A percentile compares a stretch with the other conserved stretches of the same genome.
Conservation (phyloP, 2,888 invertebrate genomes). For the Tanaodytes sp. region DNA sequence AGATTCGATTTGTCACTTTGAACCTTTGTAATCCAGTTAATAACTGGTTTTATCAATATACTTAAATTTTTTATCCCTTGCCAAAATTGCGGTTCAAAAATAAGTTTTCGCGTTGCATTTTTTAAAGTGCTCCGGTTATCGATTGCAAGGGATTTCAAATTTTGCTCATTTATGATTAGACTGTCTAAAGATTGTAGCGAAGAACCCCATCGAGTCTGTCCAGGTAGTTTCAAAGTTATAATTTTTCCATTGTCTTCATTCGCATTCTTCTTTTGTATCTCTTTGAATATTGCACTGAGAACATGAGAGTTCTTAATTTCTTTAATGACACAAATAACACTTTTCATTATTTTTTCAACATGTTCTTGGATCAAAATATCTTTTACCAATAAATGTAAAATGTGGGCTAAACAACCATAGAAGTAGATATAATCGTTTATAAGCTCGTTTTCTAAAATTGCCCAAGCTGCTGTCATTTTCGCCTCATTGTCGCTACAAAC, state of each 20-base stretch:
- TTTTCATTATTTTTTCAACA: slow-evolving; percentile 44
- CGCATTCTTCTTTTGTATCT: slow-evolving; percentile 46
- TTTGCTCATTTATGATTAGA: slow-evolving; percentile 54
- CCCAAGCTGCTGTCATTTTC: slow-evolving; percentile 49
- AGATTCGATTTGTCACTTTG: slow-evolving; percentile 14
- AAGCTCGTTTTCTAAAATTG: slow-evolving; percentile 55
- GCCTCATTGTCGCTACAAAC: slow-evolving; percentile 59
- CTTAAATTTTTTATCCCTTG: slow-evolving; percentile 10
- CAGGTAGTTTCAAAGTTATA: slow-evolving; percentile 53
- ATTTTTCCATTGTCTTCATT: neutral
- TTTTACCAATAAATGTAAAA: slow-evolving; percentile 57
- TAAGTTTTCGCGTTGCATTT: slow-evolving; percentile 19
- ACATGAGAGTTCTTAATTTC: slow-evolving; percentile 57
- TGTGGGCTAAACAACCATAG: too few species aligned
- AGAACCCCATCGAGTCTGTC: slow-evolving; percentile 55
- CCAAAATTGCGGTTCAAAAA: slow-evolving; percentile 30
- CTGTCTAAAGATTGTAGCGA: slow-evolving; percentile 56
- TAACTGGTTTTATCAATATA: slow-evolving; percentile 1
- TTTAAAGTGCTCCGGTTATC: slow-evolving; percentile 19
- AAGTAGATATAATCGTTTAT: slow-evolving; percentile 54
- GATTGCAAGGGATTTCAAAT: slow-evolving; percentile 56
- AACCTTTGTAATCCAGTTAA: neutral
- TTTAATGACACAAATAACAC: slow-evolving; percentile 53
- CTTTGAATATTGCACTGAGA: slow-evolving; percentile 45
- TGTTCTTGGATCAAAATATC: too few species aligned